These are phyloP conservation scores for Antheraea yamamai DNA, from an alignment of 2,888 invertebrate genomes.

Conservation along the genomic window DNA sequence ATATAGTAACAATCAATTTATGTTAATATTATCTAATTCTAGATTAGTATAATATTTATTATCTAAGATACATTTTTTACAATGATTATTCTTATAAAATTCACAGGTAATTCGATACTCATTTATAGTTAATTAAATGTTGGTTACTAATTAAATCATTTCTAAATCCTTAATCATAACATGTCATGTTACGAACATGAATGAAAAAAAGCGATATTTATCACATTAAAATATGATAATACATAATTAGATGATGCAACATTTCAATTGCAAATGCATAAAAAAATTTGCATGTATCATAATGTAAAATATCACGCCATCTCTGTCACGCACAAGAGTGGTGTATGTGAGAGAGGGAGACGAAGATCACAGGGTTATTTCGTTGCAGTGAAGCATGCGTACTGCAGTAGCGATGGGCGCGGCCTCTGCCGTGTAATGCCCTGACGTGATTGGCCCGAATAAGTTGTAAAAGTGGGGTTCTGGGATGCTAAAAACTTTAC, in stretches of 20 bases:
- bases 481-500: slow-evolving; percentile 61
- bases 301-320: slow-evolving; percentile 56
- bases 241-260: slow-evolving; percentile 76
- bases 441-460: slow-evolving; percentile 61
- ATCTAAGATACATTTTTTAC: no score
- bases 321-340: slow-evolving; percentile 43
- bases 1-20: no score
- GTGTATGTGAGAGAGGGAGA: slow-evolving; percentile 56
- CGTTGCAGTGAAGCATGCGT: slow-evolving; percentile 73
- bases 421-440: slow-evolving; percentile 60
- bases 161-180: background rate
- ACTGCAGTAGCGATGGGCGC: slow-evolving; percentile 73
- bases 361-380: slow-evolving; percentile 42
- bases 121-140: background rate
- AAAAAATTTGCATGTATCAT: slow-evolving; percentile 76
- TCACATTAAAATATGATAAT: slow-evolving; percentile 53
- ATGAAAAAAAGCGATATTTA: slow-evolving; percentile 14
- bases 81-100: background rate
- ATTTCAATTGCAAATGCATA: slow-evolving; percentile 76
- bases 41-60: no score
- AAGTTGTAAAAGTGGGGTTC: slow-evolving; percentile 65
- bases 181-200: slow-evolving; percentile 38
- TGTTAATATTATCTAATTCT: no score
- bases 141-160: background rate
- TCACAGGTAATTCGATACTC: background rate